Evolutionary conservation across 2,797 vertebrate species (phyloP).

Genomic region (Eurystomus glaucurus): DNA sequence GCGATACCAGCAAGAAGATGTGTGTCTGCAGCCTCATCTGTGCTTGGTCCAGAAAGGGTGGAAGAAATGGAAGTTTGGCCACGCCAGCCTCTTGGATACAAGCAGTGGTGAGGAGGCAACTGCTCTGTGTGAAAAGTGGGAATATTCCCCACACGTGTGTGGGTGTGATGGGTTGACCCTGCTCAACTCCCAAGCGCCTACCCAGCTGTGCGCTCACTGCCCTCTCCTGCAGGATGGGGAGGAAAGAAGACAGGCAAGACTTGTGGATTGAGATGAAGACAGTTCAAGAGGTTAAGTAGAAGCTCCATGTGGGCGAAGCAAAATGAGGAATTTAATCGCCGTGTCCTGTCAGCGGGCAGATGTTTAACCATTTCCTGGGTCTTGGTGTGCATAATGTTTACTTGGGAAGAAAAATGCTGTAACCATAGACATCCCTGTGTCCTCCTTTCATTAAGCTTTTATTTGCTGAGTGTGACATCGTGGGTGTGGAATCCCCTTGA

Average conservation of each 20-base stretch:
- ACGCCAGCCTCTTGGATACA: neutral
- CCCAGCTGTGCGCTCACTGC: rapidly evolving
- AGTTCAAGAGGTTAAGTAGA: neutral
- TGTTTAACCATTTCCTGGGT: rapidly evolving
- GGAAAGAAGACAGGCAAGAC: neutral
- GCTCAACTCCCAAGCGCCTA: neutral
- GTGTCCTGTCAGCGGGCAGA: neutral
- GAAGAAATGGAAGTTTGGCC: neutral
- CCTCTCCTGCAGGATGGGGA: neutral
- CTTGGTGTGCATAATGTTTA: rapidly evolving
- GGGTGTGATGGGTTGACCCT: neutral
- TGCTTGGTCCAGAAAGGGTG: neutral
- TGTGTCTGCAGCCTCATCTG: neutral
- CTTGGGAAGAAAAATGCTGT: neutral
- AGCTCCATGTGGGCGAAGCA: neutral
- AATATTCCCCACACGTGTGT: rapidly evolving
- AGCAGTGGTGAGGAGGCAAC: neutral
- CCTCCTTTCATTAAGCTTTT: neutral
- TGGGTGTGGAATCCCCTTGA: neutral
- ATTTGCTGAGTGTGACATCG: neutral
- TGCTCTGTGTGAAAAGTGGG: neutral
- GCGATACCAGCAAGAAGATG: neutral
- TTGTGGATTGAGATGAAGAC: neutral
- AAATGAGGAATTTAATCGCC: neutral
- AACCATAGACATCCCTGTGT: neutral